A percentile compares a stretch with the other conserved stretches of the same genome.
Evolutionary conservation across 2,113 vertebrate genomes (phyloP).

Genomic region (Natator depressus): DNA sequence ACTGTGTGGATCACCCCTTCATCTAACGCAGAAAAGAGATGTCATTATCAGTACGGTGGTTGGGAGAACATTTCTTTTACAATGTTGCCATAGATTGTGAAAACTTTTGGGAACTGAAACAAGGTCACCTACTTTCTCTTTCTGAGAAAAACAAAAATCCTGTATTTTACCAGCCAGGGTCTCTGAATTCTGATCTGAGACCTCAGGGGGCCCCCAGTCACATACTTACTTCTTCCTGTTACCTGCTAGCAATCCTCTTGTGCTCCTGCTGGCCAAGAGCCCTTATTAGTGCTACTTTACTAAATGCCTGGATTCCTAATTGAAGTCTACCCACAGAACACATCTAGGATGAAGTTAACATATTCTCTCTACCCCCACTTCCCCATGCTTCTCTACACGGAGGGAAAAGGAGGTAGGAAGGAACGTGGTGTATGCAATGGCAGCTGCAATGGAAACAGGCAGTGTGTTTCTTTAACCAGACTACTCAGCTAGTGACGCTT

Average conservation of each 20-base stretch:
- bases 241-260: neutral
- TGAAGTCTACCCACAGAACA: neutral
- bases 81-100: neutral
- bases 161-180: neutral
- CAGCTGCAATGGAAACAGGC: neutral
- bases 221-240: neutral
- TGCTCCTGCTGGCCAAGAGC: neutral
- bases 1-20: neutral
- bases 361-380: neutral
- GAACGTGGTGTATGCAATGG: neutral
- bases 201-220: neutral
- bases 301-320: neutral
- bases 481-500: neutral
- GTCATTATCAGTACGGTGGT: neutral
- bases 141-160: neutral
- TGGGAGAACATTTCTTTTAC: conserved; percentile 6
- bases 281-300: neutral
- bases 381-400: neutral
- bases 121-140: conserved; percentile 29
- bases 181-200: neutral
- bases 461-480: neutral
- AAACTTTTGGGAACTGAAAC: conserved; percentile 26
- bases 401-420: neutral
- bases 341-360: neutral
- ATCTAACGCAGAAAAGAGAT: conserved; percentile 36